These are phyloP conservation scores for Pyrrhosoma nymphula DNA, from an alignment of 2,888 invertebrate species.

Conservation along the genomic window DNA sequence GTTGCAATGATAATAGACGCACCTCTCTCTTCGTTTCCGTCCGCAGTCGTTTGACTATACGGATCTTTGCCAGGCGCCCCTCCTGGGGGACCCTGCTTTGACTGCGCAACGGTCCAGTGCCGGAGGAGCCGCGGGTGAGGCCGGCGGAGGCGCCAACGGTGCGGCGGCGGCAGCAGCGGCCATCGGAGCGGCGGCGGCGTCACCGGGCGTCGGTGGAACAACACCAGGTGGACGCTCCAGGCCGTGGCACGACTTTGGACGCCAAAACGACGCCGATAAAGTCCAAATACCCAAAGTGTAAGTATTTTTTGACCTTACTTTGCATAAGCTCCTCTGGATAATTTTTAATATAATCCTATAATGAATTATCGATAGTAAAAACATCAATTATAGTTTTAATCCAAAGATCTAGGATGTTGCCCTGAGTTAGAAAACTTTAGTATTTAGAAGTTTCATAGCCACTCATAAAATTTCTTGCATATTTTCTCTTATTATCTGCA, in stretches of 20 bases:
- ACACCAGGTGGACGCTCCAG: conserved; percentile 81
- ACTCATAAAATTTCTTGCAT: too few species aligned
- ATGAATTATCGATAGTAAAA: too few species aligned
- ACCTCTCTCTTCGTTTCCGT: conserved; percentile 70
- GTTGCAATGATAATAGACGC: conserved; percentile 9
- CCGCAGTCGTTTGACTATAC: conserved; percentile 95
- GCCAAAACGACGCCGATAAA: conserved; percentile 96
- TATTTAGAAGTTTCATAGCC: too few species aligned
- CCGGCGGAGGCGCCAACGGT: conserved; percentile 73
- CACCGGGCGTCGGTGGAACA: conserved; percentile 77
- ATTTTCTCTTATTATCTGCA: too few species aligned
- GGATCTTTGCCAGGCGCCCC: conserved; percentile 87
- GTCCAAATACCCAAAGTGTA: conserved; percentile 99
- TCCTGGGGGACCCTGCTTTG: conserved; percentile 75
- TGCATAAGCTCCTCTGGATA: too few species aligned
- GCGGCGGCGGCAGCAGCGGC: conserved; percentile 74
- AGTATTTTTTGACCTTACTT: conserved; percentile 79
- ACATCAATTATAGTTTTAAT: too few species aligned
- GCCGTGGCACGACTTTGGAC: conserved; percentile 96
- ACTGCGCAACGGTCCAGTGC: conserved; percentile 80
- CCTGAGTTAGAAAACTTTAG: too few species aligned
- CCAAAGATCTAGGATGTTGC: too few species aligned
- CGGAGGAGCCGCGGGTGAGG: conserved; percentile 72
- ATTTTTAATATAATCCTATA: too few species aligned
- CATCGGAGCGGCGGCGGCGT: conserved; percentile 75